Base-by-base conservation (phyloP, 2,888 invertebrate genomes). In the Ischnus inquisitorius region DNA sequence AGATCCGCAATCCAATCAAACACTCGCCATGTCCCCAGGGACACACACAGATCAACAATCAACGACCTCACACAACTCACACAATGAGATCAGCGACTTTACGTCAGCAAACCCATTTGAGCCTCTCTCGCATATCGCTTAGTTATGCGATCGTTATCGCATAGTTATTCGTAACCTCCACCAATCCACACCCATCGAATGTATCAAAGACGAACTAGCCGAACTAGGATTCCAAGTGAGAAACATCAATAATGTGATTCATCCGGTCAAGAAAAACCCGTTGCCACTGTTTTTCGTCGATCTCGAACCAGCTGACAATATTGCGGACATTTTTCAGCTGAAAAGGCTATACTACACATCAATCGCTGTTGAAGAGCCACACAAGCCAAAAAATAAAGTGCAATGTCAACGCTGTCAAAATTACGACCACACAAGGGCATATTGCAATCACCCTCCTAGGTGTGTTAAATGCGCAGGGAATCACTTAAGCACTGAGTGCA, bases 271-370 rank as follows among this genome's bases (percentile, higher is more conserved):
- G 43, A 86, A 85, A 76, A 65, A 68, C 65, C 81, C 77, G 16
- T 54, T 87, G 10, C 79, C 84, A 22, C 48, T 86, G 25, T 85
- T 85, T 43, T 84, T 81, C n/a, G 69, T 86, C 3, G 85, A 87
- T 43, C 82, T 86, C 19, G 80, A 83, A 78, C 85, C 85, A 16
- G 46, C 64, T 1, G 65, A 78, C 25, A 87, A 79, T 12, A 79
- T 71, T 16, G 85, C 82, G 67, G 67, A 79, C n/a, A 86, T 86
- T 12, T 87, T 82, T 54, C 67, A 85, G 28, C 48, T 81, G n/a
- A 41, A 74, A 76, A 67, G 60, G 28, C 25, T 85, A 54, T 60
- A 79, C 43, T 41, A 79, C 19, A 57, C 71, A 46, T 81, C 76
- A 80, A 75, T 86, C 22, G 22, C 46, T 0, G 48, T 75, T 46